phyloP scores from a whole-genome alignment of 2,113 vertebrate species.

The Periophthalmus modestus region DNA sequence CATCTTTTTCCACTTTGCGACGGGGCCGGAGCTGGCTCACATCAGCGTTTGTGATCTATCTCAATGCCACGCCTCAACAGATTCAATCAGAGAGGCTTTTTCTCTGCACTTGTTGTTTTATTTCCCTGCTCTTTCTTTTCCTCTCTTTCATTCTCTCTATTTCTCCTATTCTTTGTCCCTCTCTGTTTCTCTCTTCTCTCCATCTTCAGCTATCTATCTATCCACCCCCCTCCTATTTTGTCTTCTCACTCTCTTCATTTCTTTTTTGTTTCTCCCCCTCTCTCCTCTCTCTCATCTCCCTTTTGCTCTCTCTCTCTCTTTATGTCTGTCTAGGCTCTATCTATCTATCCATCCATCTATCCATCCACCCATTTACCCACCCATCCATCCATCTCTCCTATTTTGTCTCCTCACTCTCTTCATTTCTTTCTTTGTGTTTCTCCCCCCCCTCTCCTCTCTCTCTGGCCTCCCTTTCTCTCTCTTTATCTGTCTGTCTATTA shows the following conservation, averaged over 20 bases:
- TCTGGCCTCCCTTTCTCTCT: slow-evolving; percentile 21
- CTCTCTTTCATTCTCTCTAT: background rate
- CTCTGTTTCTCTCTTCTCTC: background rate
- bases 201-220: background rate
- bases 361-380: background rate
- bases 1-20: slow-evolving; percentile 58
- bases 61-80: slow-evolving; percentile 78
- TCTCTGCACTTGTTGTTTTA: slow-evolving; percentile 54
- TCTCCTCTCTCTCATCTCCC: too few species aligned
- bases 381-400: slow-evolving; percentile 17
- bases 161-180: background rate
- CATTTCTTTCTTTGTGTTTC: slow-evolving; percentile 15
- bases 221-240: background rate
- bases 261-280: too few species aligned
- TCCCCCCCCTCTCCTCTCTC: slow-evolving; percentile 5
- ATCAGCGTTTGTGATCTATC: slow-evolving; percentile 69
- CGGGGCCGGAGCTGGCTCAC: slow-evolving; percentile 32
- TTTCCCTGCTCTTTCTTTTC: slow-evolving; percentile 39
- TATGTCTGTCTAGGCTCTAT: too few species aligned
- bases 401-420: background rate
- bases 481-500: slow-evolving; percentile 19
- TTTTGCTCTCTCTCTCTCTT: too few species aligned
- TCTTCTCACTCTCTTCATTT: background rate
- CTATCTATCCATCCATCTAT: background rate
- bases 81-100: slow-evolving; percentile 72